Percentiles rank a stretch among this genome's conserved stretches.
Evolutionary conservation across 2,113 vertebrate species (phyloP).

Genomic region (Lasiurus borealis): DNA sequence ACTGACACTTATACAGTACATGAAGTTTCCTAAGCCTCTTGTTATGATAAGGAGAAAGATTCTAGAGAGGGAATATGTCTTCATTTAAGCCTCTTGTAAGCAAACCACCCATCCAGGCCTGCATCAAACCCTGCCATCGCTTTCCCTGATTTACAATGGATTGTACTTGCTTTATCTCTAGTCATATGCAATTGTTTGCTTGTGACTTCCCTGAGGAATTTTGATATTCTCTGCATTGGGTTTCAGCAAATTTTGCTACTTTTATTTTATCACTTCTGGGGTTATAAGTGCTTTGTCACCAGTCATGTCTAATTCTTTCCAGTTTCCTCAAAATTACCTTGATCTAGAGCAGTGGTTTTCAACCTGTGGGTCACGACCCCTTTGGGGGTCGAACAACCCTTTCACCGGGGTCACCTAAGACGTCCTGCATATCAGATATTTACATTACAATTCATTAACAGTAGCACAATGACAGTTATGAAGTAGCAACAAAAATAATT

Average conservation of each 20-base stretch:
- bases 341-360: background rate
- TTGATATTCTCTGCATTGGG: background rate
- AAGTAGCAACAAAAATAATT: no score
- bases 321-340: conserved; percentile 21
- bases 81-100: background rate
- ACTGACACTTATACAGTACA: background rate
- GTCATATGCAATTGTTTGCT: background rate
- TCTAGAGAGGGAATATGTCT: background rate
- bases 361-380: no score
- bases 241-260: background rate
- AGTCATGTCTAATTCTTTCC: background rate
- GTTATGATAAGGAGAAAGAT: background rate
- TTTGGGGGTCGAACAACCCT: no score
- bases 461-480: no score
- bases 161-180: background rate
- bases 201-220: background rate
- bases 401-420: no score
- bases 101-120: background rate
- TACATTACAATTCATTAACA: no score
- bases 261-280: background rate
- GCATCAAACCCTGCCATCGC: background rate
- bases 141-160: background rate
- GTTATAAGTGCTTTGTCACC: conserved; percentile 25
- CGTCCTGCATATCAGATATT: no score
- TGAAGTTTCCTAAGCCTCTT: background rate